Percentiles rank a stretch among this genome's conserved stretches.
These are phyloP conservation scores for Drosophila pseudotakahashii DNA, from an alignment of 2,888 invertebrate species.

Conservation along the genomic window DNA sequence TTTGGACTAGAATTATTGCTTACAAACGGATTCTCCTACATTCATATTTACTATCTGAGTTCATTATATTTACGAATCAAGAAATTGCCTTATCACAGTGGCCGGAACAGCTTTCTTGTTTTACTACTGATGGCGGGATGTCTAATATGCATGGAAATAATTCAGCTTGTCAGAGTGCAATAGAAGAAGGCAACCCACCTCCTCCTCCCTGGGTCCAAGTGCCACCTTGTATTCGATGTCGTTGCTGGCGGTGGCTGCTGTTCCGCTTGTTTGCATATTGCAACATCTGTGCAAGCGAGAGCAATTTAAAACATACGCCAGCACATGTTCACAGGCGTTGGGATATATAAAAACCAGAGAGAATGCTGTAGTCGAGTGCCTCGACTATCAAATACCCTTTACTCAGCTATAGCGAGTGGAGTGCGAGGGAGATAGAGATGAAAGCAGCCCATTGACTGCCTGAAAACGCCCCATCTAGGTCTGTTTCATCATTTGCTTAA, in stretches of 20 bases:
- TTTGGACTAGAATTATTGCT: background rate
- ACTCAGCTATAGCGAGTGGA: too few relatives aligned
- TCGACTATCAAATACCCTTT: too few relatives aligned
- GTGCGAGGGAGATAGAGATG: too few relatives aligned
- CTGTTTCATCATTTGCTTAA: too few relatives aligned
- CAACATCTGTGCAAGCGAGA: slow-evolving; percentile 75
- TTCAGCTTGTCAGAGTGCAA: slow-evolving; percentile 10
- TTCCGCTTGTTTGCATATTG: slow-evolving; percentile 74
- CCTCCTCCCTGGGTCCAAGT: background rate
- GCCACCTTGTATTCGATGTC: slow-evolving; percentile 56
- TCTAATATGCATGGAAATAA: slow-evolving; percentile 30
- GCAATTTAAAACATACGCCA: slow-evolving; percentile 71
- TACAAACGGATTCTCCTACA: background rate
- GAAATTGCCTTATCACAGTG: slow-evolving; percentile 43
- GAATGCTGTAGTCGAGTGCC: too few relatives aligned
- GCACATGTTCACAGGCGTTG: slow-evolving; percentile 55
- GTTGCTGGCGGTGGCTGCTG: slow-evolving; percentile 51
- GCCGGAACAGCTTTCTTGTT: slow-evolving; percentile 15
- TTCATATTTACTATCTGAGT: background rate
- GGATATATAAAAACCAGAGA: slow-evolving; percentile 4
- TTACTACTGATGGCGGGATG: slow-evolving; percentile 8
- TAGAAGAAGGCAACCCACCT: background rate
- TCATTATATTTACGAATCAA: slow-evolving; percentile 27
- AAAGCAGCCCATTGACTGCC: too few relatives aligned
- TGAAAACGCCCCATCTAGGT: too few relatives aligned